Evolutionary conservation across 2,113 vertebrate species (phyloP).

Genomic region (Polypterus bichir): DNA sequence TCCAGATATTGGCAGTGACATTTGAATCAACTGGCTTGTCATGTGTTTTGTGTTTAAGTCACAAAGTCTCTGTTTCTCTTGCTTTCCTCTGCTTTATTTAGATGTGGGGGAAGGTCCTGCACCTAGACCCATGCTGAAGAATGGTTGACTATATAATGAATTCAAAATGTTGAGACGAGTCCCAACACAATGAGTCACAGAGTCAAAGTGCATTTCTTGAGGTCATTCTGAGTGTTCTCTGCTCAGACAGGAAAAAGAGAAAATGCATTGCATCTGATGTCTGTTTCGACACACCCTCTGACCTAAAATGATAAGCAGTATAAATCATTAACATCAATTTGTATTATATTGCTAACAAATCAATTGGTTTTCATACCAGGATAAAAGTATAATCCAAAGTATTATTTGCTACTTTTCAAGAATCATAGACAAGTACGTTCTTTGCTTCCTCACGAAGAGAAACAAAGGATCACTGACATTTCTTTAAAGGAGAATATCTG

Average conservation of each 20-base stretch:
- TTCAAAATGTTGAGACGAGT: conserved; percentile 40
- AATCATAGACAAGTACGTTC: no score
- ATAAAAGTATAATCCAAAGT: no score
- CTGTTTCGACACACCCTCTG: conserved; percentile 36
- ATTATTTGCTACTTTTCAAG: no score
- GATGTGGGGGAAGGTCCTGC: conserved; percentile 29
- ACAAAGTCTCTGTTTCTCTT: neutral
- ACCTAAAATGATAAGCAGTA: no score
- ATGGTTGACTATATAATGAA: conserved; percentile 28
- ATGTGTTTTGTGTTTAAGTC: conserved; percentile 22
- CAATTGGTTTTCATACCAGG: no score
- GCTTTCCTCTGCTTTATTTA: conserved; percentile 7
- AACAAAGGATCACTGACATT: no score
- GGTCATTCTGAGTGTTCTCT: conserved; percentile 53
- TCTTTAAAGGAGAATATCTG: no score
- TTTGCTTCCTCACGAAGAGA: no score
- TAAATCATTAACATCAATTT: no score
- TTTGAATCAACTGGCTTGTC: conserved; percentile 31
- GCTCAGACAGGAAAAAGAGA: conserved; percentile 22
- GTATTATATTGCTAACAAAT: no score
- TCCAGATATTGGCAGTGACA: conserved; percentile 42
- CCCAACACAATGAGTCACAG: conserved; percentile 37
- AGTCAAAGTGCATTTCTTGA: conserved; percentile 45
- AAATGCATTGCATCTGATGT: conserved; percentile 28
- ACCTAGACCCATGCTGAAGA: conserved; percentile 12